Evolutionary conservation across 2,113 vertebrate species (phyloP).

Genomic region (Macquaria ambigua): DNA sequence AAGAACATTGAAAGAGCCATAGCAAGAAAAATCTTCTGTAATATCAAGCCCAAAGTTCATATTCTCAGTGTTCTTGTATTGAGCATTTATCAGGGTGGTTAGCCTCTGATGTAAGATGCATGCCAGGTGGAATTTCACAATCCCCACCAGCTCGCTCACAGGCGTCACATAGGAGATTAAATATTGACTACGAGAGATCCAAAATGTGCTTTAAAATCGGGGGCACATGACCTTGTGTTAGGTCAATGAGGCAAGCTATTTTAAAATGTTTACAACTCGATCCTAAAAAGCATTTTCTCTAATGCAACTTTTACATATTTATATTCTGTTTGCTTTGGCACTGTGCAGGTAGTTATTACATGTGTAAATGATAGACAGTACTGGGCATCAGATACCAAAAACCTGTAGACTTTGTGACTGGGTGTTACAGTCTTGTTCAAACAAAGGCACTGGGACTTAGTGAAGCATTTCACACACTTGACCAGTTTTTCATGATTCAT

Average conservation of each 20-base stretch:
- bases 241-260: not conserved
- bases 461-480: constrained; percentile 20
- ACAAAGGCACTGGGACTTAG: constrained; percentile 25
- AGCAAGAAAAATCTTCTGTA: not conserved
- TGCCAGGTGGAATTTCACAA: constrained; percentile 50
- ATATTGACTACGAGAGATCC: constrained; percentile 68
- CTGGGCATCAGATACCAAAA: constrained; percentile 3
- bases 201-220: constrained; percentile 39
- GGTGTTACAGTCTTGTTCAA: constrained; percentile 36
- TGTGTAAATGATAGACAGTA: constrained; percentile 26
- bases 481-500: constrained; percentile 36
- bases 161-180: constrained; percentile 70
- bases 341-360: not conserved
- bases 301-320: not conserved
- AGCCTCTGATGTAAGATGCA: constrained; percentile 17
- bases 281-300: not conserved
- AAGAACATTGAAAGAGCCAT: not conserved
- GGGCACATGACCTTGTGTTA: constrained; percentile 10
- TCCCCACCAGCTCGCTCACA: constrained; percentile 22
- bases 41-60: not conserved
- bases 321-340: constrained; percentile 6
- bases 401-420: constrained; percentile 47
- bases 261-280: not conserved
- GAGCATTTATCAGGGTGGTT: not conserved
- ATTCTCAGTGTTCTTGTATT: constrained; percentile 1